phyloP scores from a whole-genome alignment of 2,113 vertebrate genomes.

The Esox niger region DNA sequence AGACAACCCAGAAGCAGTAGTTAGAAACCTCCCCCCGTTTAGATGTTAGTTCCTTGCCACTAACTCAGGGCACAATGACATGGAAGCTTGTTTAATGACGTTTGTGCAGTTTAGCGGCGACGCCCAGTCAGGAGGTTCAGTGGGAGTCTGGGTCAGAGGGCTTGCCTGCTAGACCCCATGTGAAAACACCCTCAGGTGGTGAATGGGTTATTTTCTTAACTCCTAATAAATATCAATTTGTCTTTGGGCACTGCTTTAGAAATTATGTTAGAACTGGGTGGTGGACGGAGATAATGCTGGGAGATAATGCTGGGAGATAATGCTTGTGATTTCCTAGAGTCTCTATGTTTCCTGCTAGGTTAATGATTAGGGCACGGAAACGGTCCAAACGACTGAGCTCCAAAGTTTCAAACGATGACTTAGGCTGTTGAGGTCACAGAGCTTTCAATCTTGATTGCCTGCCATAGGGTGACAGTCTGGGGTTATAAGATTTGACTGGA shows the following conservation, averaged over 20 bases:
- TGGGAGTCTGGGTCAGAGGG: constrained; percentile 73
- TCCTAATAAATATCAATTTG: constrained; percentile 5
- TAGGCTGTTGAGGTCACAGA: too few species aligned
- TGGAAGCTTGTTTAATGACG: constrained; percentile 65
- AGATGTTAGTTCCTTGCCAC: constrained; percentile 40
- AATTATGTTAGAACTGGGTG: not conserved
- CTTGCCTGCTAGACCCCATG: constrained; percentile 54
- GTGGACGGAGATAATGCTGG: too few species aligned
- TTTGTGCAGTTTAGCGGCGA: constrained; percentile 65
- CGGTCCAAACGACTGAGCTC: too few species aligned
- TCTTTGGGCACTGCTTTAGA: not conserved
- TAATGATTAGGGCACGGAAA: too few species aligned
- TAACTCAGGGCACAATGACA: constrained; percentile 61
- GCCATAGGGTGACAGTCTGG: too few species aligned
- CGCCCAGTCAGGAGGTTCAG: constrained; percentile 66
- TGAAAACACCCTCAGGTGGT: constrained; percentile 20
- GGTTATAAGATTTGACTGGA: too few species aligned
- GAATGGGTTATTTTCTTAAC: not conserved
- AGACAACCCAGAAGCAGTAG: constrained; percentile 41
- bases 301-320: too few species aligned
- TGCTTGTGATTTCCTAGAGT: too few species aligned
- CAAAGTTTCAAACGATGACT: too few species aligned
- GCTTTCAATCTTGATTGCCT: too few species aligned
- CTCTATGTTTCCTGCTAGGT: too few species aligned
- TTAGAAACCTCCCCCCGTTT: constrained; percentile 34